These are phyloP conservation scores for Perccottus glenii DNA, from an alignment of 2,113 vertebrate species.

Conservation along the genomic window DNA sequence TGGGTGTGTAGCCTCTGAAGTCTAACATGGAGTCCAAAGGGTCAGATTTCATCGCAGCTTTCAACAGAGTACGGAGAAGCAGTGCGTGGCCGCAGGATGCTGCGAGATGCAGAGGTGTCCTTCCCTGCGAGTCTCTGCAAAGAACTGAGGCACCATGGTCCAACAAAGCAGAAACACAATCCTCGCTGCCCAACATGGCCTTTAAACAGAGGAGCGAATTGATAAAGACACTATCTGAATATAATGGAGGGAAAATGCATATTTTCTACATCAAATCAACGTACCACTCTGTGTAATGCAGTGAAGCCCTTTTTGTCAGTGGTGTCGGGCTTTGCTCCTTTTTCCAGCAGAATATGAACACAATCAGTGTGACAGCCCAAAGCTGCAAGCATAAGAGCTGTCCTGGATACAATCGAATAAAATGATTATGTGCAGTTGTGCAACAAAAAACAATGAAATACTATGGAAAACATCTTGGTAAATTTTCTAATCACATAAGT, in stretches of 20 bases:
- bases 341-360: constrained; percentile 93
- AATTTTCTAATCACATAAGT: too few species aligned
- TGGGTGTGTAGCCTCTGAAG: constrained; percentile 90
- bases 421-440: neutral
- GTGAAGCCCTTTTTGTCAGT: constrained; percentile 90
- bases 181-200: constrained; percentile 89
- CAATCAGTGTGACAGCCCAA: constrained; percentile 91
- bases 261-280: constrained; percentile 33
- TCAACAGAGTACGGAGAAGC: constrained; percentile 84
- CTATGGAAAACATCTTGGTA: neutral
- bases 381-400: constrained; percentile 92
- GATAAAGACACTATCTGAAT: neutral
- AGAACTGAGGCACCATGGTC: constrained; percentile 92
- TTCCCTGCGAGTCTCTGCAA: constrained; percentile 90
- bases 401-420: constrained; percentile 71
- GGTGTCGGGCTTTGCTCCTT: constrained; percentile 87
- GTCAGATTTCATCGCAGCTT: constrained; percentile 86
- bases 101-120: constrained; percentile 90
- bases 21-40: constrained; percentile 91
- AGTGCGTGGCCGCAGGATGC: constrained; percentile 88
- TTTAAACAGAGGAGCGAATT: constrained; percentile 44
- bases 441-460: too few species aligned
- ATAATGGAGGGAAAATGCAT: neutral
- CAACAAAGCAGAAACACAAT: constrained; percentile 89
- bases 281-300: constrained; percentile 91